Base-by-base conservation (phyloP, 2,797 vertebrate species). In the Lophotriccus pileatus region DNA sequence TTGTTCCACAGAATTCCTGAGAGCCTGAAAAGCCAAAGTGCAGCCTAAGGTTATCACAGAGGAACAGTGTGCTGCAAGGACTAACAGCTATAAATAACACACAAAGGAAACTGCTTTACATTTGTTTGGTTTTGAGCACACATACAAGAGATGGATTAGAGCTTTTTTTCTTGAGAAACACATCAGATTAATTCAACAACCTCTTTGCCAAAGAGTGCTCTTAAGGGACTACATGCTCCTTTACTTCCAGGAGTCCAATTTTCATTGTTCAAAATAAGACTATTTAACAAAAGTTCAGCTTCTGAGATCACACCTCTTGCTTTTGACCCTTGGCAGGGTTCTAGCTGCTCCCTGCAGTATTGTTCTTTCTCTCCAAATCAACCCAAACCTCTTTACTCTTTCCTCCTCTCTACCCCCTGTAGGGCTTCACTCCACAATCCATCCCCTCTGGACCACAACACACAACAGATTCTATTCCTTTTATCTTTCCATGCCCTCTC, bases 11-110 rank as follows among this genome's bases (percentile, higher is more conserved):
- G 44, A 95, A 91, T 60, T 91, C 87, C 87, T 91, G 17, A 23
- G 95, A 87, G 87, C 46, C 60, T 68, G 68, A 78, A 89, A 95
- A 94, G 78, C 41, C 91, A 77, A 91, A 96, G 93, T 80, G 93
- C 94, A 95, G 60, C 36, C 1, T 24, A 89, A 87, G 93, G 91
- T 95, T 94, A 92, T 85, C 91, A 39, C 44, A 39, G 60, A 95
- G 56, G n/a, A 94, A 60, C 84, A 85, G 70, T 0, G 5, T 56
- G 41, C 18, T 90, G 64, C 41, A 39, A 90, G 27, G 56, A 80
- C 68, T 50, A 47, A 17, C 20, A 70, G 82, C 81, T 92, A 89
- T 77, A 96, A 96, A 94, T 83, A 96, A 56, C 84, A 49, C 77
- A 93, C 56, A 94, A 89, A 95, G 77, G 77, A 36, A 82, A 44